A percentile compares a stretch with the other conserved stretches of the same genome.
Conservation (phyloP, 64 coral and sea anemone genomes). For the Dendrophyllia cribrosa region DNA sequence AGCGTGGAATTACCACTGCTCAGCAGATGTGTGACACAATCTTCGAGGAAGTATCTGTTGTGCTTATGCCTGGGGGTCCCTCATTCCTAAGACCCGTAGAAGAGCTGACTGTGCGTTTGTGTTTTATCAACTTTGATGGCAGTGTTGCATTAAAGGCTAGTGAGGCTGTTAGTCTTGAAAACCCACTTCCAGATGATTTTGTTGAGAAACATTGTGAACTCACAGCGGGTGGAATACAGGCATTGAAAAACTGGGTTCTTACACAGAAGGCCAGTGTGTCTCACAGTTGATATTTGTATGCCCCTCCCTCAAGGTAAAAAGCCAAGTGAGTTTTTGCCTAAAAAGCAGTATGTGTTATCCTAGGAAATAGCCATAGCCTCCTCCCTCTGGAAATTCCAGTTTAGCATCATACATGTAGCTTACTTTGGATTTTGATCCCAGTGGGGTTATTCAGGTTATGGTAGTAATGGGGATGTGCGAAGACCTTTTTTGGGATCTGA, state of each 20-base stretch:
- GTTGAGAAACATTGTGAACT: constrained; percentile 37
- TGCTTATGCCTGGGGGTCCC: constrained; percentile 56
- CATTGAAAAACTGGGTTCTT: constrained; percentile 29
- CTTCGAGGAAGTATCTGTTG: constrained; percentile 39
- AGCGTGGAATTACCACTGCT: constrained; percentile 42
- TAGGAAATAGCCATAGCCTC: too few species aligned
- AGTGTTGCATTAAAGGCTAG: constrained; percentile 32
- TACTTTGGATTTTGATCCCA: too few species aligned
- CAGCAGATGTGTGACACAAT: constrained; percentile 68
- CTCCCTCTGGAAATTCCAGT: too few species aligned
- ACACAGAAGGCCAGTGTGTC: constrained; percentile 29
- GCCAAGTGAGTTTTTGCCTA: too few species aligned
- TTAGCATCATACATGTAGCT: too few species aligned
- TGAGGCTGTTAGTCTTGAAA: neutral
- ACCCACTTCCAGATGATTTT: constrained; percentile 46
- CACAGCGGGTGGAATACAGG: constrained; percentile 31
- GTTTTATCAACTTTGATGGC: constrained; percentile 63
- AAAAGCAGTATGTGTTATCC: too few species aligned
- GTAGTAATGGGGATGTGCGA: too few species aligned
- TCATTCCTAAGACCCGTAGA: constrained; percentile 14
- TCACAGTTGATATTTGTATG: neutral
- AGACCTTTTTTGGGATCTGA: too few species aligned
- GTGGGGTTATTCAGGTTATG: too few species aligned
- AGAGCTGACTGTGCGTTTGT: constrained; percentile 50
- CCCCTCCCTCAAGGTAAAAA: too few species aligned